Evolutionary conservation across 2,888 invertebrate species (phyloP).

Genomic region (Torymus aiolomorphi): DNA sequence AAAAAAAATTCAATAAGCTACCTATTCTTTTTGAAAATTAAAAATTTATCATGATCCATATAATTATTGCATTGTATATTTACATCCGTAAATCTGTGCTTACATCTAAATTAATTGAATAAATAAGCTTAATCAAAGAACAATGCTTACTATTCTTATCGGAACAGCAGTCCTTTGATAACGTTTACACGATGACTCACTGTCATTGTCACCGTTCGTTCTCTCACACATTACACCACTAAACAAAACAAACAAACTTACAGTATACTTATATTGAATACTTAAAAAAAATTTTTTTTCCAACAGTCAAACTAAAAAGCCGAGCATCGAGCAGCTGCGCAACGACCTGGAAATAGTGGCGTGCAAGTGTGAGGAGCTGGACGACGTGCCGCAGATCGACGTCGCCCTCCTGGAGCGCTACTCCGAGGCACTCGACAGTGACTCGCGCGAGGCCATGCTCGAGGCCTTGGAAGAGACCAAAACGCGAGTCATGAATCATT

Average conservation of each 20-base stretch:
- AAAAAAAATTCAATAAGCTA: too few relatives aligned
- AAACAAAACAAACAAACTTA: too few relatives aligned
- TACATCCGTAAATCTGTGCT: too few relatives aligned
- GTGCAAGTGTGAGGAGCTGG: constrained; percentile 61
- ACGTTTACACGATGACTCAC: constrained; percentile 39
- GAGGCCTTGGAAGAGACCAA: constrained; percentile 63
- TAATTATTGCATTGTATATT: too few relatives aligned
- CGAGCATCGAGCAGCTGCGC: constrained; percentile 58
- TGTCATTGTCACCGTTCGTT: constrained; percentile 23
- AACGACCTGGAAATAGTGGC: constrained; percentile 59
- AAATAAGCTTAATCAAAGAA: not conserved
- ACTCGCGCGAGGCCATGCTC: constrained; percentile 60
- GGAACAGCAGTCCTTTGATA: constrained; percentile 50
- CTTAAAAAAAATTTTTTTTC: constrained; percentile 38
- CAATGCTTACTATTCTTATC: constrained; percentile 15
- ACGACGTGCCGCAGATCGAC: constrained; percentile 65
- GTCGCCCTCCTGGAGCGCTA: constrained; percentile 61
- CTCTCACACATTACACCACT: too few relatives aligned
- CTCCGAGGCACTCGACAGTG: constrained; percentile 59
- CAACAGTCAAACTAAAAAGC: constrained; percentile 57
- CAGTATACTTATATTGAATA: constrained; percentile 30
- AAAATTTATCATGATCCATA: too few relatives aligned
- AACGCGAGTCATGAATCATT: constrained; percentile 60
- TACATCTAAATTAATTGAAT: too few relatives aligned
- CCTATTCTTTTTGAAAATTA: too few relatives aligned